A percentile compares a stretch with the other conserved stretches of the same genome.
Conservation (phyloP, 2,797 vertebrate genomes). For the Coilia nasus region DNA sequence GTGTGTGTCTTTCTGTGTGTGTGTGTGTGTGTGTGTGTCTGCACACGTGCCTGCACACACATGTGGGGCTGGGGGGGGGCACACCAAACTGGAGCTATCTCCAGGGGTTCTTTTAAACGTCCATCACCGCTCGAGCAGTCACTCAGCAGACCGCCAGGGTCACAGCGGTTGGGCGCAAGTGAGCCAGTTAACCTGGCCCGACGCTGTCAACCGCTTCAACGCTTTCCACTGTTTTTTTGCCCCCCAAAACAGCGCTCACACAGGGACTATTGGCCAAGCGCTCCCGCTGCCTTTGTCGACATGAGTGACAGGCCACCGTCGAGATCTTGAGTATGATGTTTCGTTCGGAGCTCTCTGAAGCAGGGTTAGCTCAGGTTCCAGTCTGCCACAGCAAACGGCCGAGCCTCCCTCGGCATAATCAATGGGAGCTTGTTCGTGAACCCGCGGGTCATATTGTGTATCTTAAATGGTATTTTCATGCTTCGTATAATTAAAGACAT, state of each 20-base stretch:
- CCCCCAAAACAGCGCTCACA: not conserved
- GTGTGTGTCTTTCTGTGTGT: no score
- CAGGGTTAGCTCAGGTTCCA: not conserved
- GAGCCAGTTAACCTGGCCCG: not conserved
- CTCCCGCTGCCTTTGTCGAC: not conserved
- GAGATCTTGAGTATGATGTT: conserved; percentile 15
- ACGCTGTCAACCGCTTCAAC: not conserved
- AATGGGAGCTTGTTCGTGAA: conserved; percentile 9
- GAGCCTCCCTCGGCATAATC: not conserved
- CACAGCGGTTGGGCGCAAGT: not conserved
- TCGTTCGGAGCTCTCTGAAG: not conserved
- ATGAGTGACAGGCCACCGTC: not conserved
- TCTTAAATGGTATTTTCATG: conserved; percentile 9
- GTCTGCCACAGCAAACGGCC: not conserved
- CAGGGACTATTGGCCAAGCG: not conserved
- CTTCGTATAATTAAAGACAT: conserved; percentile 5
- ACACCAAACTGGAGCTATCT: not conserved
- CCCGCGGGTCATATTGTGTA: conserved; percentile 3
- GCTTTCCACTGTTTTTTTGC: not conserved
- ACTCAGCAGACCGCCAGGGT: not conserved
- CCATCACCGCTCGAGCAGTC: not conserved
- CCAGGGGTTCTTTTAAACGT: conserved; percentile 10
- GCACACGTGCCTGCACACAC: no score
- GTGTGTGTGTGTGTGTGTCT: no score
- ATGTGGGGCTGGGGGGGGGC: not conserved